Evolutionary conservation across 1,140 invertebrate genomes (phyloP).

Genomic region (Paraescarpia echinospica): DNA sequence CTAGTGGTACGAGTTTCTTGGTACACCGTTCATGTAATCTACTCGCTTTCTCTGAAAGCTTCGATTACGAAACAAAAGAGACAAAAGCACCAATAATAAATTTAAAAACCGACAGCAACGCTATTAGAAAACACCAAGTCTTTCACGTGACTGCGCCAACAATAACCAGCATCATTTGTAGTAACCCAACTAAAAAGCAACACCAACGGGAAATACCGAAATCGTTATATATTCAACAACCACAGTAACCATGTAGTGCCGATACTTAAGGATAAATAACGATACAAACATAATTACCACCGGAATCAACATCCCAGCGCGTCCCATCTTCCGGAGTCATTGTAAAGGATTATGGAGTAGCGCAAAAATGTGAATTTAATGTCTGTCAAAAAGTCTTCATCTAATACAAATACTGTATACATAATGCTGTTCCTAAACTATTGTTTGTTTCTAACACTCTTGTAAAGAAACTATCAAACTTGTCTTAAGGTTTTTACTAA

Average conservation of each 20-base stretch:
- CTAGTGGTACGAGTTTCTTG: neutral
- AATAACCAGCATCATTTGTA: neutral
- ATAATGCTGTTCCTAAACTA: neutral
- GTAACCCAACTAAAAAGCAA: neutral
- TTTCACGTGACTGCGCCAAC: neutral
- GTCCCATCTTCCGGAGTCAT: neutral
- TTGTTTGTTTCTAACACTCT: neutral
- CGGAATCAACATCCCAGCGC: neutral
- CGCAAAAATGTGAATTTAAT: neutral
- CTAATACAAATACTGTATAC: neutral
- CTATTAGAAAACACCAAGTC: neutral
- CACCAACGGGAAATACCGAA: neutral
- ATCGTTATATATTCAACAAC: neutral
- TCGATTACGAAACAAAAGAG: neutral
- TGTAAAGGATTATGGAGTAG: neutral
- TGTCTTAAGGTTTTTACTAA: neutral
- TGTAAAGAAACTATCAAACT: neutral
- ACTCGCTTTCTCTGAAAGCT: neutral
- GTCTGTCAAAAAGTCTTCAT: neutral
- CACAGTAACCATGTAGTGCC: neutral
- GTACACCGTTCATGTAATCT: neutral
- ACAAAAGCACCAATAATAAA: neutral
- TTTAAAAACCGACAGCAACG: too few relatives aligned
- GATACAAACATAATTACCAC: neutral
- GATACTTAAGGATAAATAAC: neutral